Evolutionary conservation across 2,113 vertebrate genomes (phyloP).

Genomic region (Illadopsis cleaveri): DNA sequence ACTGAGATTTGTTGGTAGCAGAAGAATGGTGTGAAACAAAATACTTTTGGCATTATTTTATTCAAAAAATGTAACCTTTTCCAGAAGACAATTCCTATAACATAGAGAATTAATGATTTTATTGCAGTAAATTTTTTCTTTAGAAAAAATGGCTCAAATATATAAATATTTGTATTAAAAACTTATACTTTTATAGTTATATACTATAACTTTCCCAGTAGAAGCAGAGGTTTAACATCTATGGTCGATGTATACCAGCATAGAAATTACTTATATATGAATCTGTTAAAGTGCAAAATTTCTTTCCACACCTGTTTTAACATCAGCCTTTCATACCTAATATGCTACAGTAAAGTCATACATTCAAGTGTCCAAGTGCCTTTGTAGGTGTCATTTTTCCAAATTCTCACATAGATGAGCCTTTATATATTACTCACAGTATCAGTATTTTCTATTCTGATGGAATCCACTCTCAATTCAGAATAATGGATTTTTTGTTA

Average conservation of each 20-base stretch:
- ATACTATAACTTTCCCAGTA: not conserved
- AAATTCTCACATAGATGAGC: not conserved
- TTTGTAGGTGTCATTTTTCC: not conserved
- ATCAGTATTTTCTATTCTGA: not conserved
- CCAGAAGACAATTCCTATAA: not conserved
- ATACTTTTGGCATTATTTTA: not conserved
- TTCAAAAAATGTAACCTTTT: not conserved
- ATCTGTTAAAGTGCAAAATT: not conserved
- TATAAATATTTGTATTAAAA: not conserved
- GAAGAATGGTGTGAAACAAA: not conserved
- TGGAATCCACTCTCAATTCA: not conserved
- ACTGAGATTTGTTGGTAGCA: not conserved
- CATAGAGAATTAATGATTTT: not conserved
- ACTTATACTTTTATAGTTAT: too few species aligned
- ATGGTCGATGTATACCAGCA: rapidly evolving
- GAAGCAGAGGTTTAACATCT: not conserved
- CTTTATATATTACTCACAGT: not conserved
- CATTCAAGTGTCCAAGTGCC: not conserved
- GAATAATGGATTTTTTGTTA: not conserved
- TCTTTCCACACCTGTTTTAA: not conserved
- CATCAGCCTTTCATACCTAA: not conserved
- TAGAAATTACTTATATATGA: not conserved
- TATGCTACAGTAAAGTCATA: not conserved
- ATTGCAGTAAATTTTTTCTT: not conserved
- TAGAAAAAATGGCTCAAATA: not conserved